Evolutionary conservation across 2,797 vertebrate species (phyloP), one percentile per base, ranked within the genome.

Genomic region (Pogonophryne albipinna): DNA sequence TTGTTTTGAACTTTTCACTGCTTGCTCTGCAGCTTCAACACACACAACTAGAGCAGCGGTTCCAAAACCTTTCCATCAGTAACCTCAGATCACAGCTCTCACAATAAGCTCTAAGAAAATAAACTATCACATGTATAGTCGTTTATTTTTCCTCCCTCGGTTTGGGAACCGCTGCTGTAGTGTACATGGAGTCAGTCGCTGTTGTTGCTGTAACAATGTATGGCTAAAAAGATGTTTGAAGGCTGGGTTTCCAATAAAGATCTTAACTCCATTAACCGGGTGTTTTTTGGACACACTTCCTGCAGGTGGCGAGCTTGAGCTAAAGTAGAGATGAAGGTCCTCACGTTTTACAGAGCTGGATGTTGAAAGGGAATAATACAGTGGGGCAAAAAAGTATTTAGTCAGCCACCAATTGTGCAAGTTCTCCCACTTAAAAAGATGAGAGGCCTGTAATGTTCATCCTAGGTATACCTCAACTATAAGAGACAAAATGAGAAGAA

Each of bases 221-320:
- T 78, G 62, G 66, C 77, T 78, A 77, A 70, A 75, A 61, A 89
- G 91, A 81, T 90, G 82, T 90, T 83, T 91, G 79, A 91, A 85
- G 87, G 85, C 85, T 85, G 78, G 80, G 87, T 92, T 91, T 91
- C 84, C 87, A 93, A 92, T 94, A 93, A 94, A 92, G 89, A 90
- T 87, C 88, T 90, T 75, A 88, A 92, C 86, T 91, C 88, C 75
- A 85, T 79, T 71, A 45, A 66, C n/a, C 70, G 27, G 79, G 55
- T 86, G 64, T 4, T 83, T 84, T 62, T 62, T 87, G 41, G 66
- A 50, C 0, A 44, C 78, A 62, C 50, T 59, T 65, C 77, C 73
- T 74, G 38, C 51, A 34, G 76, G 71, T 66, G 73, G 79, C 50
- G 47, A 17, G 4, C 2, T 65, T 2, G 73, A 62, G 45, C 31